Percentiles rank a stretch among this genome's conserved stretches.
phyloP scores from a whole-genome alignment of 2,888 invertebrate genomes.

The Tetragnatha montana region DNA sequence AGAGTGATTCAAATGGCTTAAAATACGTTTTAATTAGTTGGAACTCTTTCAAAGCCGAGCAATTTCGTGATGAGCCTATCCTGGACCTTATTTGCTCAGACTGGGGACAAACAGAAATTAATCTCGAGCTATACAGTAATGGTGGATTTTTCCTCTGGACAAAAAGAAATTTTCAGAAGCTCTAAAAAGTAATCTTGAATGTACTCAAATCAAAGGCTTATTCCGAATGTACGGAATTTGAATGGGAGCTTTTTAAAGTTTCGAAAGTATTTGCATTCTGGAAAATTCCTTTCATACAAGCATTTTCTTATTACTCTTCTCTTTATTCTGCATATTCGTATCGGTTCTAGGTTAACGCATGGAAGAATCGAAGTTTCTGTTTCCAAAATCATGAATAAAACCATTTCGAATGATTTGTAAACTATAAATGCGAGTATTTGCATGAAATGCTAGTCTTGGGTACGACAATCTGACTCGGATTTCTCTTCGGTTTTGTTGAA shows the following conservation, averaged over 20 bases:
- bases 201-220: background rate
- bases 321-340: no score
- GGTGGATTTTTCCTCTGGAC: background rate
- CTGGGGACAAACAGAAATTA: slow-evolving; percentile 2
- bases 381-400: no score
- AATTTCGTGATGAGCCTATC: background rate
- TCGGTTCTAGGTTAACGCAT: no score
- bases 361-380: no score
- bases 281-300: no score
- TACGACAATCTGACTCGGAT: no score
- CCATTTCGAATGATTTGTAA: no score
- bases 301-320: no score
- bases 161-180: background rate
- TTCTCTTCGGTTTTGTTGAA: no score
- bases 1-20: background rate
- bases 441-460: no score
- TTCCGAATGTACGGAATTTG: background rate
- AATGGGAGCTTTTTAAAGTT: no score
- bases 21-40: slow-evolving; percentile 19
- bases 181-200: background rate
- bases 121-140: background rate
- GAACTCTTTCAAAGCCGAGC: background rate
- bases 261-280: background rate
- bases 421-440: no score
- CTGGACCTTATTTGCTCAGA: background rate